Evolutionary conservation across 2,113 vertebrate genomes (phyloP).

Genomic region (Chlorodrepanis virens): DNA sequence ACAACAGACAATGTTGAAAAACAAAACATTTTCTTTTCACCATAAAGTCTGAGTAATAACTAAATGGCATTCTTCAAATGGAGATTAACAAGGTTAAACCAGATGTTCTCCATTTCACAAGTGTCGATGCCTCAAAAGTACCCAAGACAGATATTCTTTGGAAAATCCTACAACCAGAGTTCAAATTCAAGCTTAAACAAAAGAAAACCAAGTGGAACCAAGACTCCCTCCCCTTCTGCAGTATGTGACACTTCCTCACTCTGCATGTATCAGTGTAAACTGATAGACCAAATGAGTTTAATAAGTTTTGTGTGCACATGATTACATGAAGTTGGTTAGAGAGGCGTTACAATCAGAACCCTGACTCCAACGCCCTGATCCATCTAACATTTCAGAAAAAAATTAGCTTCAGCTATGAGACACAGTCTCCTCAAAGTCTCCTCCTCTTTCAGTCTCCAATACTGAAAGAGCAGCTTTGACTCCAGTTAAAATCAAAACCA

Average conservation of each 20-base stretch:
- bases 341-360: not conserved
- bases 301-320: not conserved
- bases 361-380: not conserved
- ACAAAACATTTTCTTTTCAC: constrained; percentile 7
- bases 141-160: not conserved
- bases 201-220: not conserved
- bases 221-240: not conserved
- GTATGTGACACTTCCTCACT: not conserved
- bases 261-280: not conserved
- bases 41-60: not conserved
- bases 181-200: constrained; percentile 1
- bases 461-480: not conserved
- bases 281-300: not conserved
- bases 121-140: not conserved
- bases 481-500: constrained; percentile 40
- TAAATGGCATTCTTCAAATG: not conserved
- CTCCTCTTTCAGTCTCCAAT: not conserved
- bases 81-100: not conserved
- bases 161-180: not conserved
- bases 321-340: not conserved
- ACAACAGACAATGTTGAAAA: not conserved
- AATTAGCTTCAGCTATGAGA: not conserved
- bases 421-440: not conserved
- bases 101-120: constrained; percentile 24
- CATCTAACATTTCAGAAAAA: not conserved